Conservation (phyloP, 1,140 invertebrate species). For the Protaetia brevitarsis region DNA sequence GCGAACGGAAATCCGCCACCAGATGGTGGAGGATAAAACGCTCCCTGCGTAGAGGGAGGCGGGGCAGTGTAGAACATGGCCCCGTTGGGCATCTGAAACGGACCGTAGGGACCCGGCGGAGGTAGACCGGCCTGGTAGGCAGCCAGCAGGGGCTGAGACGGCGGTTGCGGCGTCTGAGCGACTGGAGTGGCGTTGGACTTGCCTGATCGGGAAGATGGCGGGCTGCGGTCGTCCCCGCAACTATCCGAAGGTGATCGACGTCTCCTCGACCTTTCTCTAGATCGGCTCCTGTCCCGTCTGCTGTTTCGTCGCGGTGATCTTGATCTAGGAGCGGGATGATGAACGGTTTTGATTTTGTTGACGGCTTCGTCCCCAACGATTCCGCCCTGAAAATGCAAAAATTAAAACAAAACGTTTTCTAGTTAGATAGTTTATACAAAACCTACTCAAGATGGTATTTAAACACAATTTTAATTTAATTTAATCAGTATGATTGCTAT, state of each 20-base stretch:
- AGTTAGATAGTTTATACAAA: not conserved
- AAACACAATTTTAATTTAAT: too few relatives aligned
- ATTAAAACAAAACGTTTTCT: not conserved
- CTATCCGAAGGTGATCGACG: constrained; percentile 28
- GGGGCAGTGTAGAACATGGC: constrained; percentile 41
- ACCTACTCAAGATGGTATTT: too few relatives aligned
- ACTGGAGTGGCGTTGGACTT: constrained; percentile 23
- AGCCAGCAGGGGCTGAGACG: constrained; percentile 30
- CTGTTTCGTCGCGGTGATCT: constrained; percentile 31
- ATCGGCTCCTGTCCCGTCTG: constrained; percentile 34
- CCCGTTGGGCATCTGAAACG: constrained; percentile 40
- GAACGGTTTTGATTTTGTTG: constrained; percentile 35
- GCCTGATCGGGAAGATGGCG: constrained; percentile 22
- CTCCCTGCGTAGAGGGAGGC: constrained; percentile 37
- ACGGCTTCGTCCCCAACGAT: constrained; percentile 39
- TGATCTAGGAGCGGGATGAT: constrained; percentile 37
- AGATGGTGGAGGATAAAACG: constrained; percentile 32
- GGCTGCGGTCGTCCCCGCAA: constrained; percentile 25
- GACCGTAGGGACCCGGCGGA: constrained; percentile 31
- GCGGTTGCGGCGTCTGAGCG: constrained; percentile 26
- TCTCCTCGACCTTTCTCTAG: constrained; percentile 27
- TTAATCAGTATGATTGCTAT: too few relatives aligned
- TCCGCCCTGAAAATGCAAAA: constrained; percentile 32
- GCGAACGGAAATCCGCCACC: constrained; percentile 35
- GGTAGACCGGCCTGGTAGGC: constrained; percentile 35